phyloP scores from a whole-genome alignment of 2,888 invertebrate species.

The Heliconius hortense region DNA sequence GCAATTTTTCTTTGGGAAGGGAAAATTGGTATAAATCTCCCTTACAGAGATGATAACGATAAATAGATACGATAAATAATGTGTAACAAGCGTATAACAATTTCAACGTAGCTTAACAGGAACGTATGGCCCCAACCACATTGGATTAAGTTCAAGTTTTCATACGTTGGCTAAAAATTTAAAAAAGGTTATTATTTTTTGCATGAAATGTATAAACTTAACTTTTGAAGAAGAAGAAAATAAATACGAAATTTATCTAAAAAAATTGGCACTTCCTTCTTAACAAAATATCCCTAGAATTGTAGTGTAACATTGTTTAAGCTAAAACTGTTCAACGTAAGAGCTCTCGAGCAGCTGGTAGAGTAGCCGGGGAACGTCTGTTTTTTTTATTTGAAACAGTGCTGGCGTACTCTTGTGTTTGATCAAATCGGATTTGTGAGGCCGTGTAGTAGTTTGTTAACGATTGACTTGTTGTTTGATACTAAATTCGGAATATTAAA shows the following conservation, averaged over 20 bases:
- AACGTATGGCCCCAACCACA: background rate
- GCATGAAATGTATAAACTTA: background rate
- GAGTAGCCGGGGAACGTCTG: conserved; percentile 17
- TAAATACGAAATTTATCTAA: background rate
- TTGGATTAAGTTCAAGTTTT: background rate
- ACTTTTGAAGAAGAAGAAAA: background rate
- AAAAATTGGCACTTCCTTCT: background rate
- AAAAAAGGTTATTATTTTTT: background rate
- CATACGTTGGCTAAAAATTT: background rate
- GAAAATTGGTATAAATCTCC: background rate
- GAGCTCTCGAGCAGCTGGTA: background rate
- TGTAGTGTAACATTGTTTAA: conserved; percentile 12
- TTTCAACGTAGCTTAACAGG: background rate
- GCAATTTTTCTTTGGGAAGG: too few relatives aligned
- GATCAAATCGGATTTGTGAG: conserved; percentile 23
- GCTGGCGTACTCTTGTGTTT: conserved; percentile 8
- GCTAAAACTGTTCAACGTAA: conserved; percentile 17
- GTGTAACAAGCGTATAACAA: background rate
- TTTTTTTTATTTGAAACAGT: conserved; percentile 26
- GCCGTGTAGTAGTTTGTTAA: background rate
- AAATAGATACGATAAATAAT: too few relatives aligned
- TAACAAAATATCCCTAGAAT: background rate
- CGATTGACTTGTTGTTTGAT: background rate
- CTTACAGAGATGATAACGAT: background rate
- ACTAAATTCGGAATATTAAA: background rate